Evolutionary conservation across 2,113 vertebrate genomes (phyloP).

Genomic region (Caranx melampygus): DNA sequence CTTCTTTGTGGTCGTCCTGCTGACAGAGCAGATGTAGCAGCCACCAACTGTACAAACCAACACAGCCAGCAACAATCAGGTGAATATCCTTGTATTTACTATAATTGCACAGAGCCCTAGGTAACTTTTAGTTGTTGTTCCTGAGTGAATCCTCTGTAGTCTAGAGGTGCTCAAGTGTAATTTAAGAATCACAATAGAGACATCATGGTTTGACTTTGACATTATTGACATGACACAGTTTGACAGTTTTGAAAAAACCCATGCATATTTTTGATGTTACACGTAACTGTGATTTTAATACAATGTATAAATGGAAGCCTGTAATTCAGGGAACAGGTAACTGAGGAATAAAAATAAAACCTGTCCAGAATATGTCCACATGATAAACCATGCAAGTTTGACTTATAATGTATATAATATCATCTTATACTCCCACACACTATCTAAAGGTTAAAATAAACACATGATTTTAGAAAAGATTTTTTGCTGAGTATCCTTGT

Average conservation of each 20-base stretch:
- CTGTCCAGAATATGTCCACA: too few relatives aligned
- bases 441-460: background rate
- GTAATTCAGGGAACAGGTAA: too few relatives aligned
- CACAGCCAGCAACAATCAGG: background rate
- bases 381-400: too few relatives aligned
- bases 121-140: background rate
- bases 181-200: background rate
- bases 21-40: slow-evolving; percentile 4
- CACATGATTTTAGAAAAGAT: too few relatives aligned
- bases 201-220: too few relatives aligned
- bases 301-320: too few relatives aligned
- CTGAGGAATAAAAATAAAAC: too few relatives aligned
- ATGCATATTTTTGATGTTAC: too few relatives aligned
- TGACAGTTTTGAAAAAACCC: too few relatives aligned
- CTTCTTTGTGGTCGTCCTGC: slow-evolving; percentile 17
- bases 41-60: background rate
- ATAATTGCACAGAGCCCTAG: background rate
- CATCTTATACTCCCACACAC: background rate
- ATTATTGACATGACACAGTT: too few relatives aligned
- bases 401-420: background rate
- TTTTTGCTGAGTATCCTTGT: too few relatives aligned
- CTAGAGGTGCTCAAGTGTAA: background rate
- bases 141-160: background rate
- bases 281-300: too few relatives aligned
- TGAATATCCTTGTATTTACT: background rate